phyloP scores from a whole-genome alignment of 1,140 invertebrate genomes.

The Panulirus ornatus region DNA sequence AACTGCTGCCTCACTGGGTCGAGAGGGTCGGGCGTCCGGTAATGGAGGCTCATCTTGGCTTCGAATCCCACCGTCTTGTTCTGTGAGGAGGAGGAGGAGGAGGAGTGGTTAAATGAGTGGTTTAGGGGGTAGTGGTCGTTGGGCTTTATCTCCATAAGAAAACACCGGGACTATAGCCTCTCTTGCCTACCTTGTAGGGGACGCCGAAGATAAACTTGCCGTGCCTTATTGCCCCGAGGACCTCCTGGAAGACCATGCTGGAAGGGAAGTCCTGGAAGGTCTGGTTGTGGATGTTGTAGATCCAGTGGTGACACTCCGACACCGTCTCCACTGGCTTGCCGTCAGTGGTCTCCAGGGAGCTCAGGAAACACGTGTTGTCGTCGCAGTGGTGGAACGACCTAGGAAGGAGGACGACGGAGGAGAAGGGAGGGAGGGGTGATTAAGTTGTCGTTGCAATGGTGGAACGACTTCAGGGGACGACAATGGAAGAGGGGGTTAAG shows the following conservation, averaged over 20 bases:
- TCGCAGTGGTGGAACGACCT: constrained; percentile 69
- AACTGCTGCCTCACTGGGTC: constrained; percentile 54
- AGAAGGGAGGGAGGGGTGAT: neutral
- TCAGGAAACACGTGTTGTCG: constrained; percentile 54
- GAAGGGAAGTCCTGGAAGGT: constrained; percentile 57
- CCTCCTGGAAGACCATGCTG: neutral
- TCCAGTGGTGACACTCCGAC: constrained; percentile 44
- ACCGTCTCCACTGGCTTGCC: constrained; percentile 26
- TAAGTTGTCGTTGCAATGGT: too few species aligned
- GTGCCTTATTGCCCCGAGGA: constrained; percentile 17
- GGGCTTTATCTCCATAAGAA: neutral
- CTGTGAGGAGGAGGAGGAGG: constrained; percentile 1
- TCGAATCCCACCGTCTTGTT: constrained; percentile 25
- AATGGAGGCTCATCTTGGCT: constrained; percentile 34
- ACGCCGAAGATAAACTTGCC: constrained; percentile 46
- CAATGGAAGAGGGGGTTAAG: neutral
- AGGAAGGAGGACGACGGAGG: neutral
- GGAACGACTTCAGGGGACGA: too few species aligned
- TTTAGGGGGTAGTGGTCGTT: neutral
- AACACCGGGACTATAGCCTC: neutral
- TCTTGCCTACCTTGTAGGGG: constrained; percentile 27
- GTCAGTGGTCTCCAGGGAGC: constrained; percentile 12
- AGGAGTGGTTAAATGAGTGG: too few species aligned
- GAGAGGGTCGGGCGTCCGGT: constrained; percentile 60
- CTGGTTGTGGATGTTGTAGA: constrained; percentile 37